phyloP scores from a whole-genome alignment of 2,797 vertebrate genomes.

The Falco peregrinus region DNA sequence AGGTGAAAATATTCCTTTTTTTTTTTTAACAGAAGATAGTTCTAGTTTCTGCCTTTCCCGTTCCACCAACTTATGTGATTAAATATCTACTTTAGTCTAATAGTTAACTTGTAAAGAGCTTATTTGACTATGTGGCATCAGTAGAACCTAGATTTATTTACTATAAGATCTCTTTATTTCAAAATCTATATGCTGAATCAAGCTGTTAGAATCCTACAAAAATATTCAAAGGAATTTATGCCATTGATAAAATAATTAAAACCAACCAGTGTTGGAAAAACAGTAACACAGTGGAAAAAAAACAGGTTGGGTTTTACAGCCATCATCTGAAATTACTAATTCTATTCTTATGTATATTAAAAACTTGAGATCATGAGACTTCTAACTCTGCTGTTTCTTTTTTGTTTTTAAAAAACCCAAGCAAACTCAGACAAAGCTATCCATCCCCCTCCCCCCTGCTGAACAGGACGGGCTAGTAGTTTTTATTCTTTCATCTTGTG shows the following conservation, averaged over 20 bases:
- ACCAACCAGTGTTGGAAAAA: background rate
- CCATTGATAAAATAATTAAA: background rate
- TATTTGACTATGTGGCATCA: background rate
- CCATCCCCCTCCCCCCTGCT: background rate
- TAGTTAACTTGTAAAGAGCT: background rate
- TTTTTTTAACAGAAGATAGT: background rate
- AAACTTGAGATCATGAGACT: background rate
- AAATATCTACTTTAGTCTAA: background rate
- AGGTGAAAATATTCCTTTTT: background rate
- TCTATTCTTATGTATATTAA: background rate
- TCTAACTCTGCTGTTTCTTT: background rate
- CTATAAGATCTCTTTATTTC: background rate
- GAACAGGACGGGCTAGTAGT: background rate
- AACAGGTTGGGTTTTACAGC: background rate
- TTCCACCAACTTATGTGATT: background rate
- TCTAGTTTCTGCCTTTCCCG: background rate
- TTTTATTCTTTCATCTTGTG: background rate
- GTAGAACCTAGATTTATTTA: background rate
- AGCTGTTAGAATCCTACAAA: background rate
- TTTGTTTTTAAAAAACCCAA: slow-evolving; percentile 22
- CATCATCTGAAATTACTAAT: background rate
- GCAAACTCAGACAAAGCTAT: background rate
- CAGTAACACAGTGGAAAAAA: background rate
- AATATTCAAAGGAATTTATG: background rate
- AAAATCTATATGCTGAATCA: background rate